phyloP scores from a whole-genome alignment of 2,888 invertebrate genomes.

The Eupithecia abbreviata region DNA sequence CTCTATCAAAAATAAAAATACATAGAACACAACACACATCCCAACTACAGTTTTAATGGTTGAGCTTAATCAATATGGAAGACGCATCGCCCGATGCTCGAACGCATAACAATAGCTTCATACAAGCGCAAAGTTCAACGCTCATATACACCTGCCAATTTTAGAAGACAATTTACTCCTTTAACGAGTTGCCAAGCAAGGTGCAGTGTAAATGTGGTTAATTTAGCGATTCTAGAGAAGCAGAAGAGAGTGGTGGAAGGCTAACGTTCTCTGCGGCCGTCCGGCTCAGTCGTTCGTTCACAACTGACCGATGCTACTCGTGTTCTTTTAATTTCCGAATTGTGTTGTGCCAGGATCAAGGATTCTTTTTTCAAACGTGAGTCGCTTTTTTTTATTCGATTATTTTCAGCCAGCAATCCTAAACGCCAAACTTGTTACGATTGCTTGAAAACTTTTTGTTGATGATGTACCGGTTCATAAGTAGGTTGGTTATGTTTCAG shows the following conservation, averaged over 20 bases:
- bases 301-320: slow-evolving; percentile 35
- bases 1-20: slow-evolving; percentile 17
- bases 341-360: slow-evolving; percentile 67
- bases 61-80: slow-evolving; percentile 61
- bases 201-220: slow-evolving; percentile 60
- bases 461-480: slow-evolving; percentile 21
- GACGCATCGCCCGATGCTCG: slow-evolving; percentile 55
- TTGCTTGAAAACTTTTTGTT: slow-evolving; percentile 11
- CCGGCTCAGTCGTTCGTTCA: slow-evolving; percentile 70
- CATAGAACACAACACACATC: slow-evolving; percentile 25
- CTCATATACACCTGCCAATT: slow-evolving; percentile 72
- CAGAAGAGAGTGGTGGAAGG: slow-evolving; percentile 71
- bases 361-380: slow-evolving; percentile 48
- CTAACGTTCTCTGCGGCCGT: slow-evolving; percentile 76
- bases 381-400: slow-evolving; percentile 22
- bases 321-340: slow-evolving; percentile 50
- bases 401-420: neutral
- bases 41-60: slow-evolving; percentile 41
- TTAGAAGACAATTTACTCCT: slow-evolving; percentile 57
- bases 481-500: slow-evolving; percentile 12
- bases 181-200: slow-evolving; percentile 52
- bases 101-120: slow-evolving; percentile 68
- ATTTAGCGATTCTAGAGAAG: slow-evolving; percentile 61
- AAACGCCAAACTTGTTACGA: neutral
- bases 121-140: slow-evolving; percentile 79